Evolutionary conservation across 2,797 vertebrate genomes (phyloP), one percentile per base, ranked within the genome.

Genomic region (Hirundo rustica): DNA sequence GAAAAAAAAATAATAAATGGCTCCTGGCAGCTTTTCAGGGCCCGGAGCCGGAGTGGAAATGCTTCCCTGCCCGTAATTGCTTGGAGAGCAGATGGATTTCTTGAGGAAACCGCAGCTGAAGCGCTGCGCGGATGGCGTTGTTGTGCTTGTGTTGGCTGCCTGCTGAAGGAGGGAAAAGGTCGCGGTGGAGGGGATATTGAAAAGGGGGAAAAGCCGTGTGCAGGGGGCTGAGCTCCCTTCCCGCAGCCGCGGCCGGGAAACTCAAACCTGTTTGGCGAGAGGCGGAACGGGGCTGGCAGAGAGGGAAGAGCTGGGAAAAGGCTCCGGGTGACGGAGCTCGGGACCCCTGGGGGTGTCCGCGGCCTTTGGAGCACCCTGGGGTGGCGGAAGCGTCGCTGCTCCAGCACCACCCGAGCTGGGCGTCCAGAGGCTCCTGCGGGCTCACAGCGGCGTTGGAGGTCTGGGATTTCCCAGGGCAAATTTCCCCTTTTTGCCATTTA

Each of bases 41-140:
- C 95, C 73, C 8, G 30, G 30, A 79, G 90, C 93, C 1, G 90
- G 85, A 48, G 86, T 95, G 94, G 95, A 96, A 97, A 94, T 48
- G 64, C 81, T 96, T 97, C 95, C 90, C 85, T 75, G 83, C 65
- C 92, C 88, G 53, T 91, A 95, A 96, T 93, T 95, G 93, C 96
- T 67, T 68, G 4, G 76, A 70, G 96, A 76, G 88, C 95, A 91
- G 96, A 86, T 95, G 93, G 85, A 95, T 94, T 96, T 96, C 92
- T 53, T 74, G 78, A 93, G 91, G 92, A 88, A 96, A 95, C 94
- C 88, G 8, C 91, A 95, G 22, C 68, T 36, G 88, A 88, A 94
- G 74, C 2, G 83, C 95, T 61, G 95, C 91, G 86, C 83, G 17
- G 76, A 86, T 96, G 90, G 60, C 95, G 95, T 71, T 89, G 90